Percentiles rank a stretch among this genome's conserved stretches.
Conservation (phyloP, 2,888 invertebrate genomes). For the Aromia moschata region DNA sequence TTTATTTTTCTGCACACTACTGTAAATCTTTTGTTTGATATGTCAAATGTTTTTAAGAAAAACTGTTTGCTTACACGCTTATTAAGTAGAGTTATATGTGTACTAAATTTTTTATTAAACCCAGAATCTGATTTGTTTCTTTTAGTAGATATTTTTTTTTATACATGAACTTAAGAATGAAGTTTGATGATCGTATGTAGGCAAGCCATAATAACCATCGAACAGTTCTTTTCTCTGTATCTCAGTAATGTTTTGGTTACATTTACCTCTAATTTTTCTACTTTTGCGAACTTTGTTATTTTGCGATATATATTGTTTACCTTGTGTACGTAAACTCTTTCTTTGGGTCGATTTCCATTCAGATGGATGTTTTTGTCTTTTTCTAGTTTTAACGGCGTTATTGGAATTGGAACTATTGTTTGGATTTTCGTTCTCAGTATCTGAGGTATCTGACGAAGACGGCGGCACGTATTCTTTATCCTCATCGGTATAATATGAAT, state of each 20-base stretch:
- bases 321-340: background rate
- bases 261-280: background rate
- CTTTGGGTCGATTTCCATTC: constrained; percentile 1
- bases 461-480: constrained; percentile 5
- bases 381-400: background rate
- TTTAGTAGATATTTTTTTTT: constrained; percentile 4
- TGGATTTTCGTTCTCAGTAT: background rate
- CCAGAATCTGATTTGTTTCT: constrained; percentile 6
- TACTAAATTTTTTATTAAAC: no score
- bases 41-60: constrained; percentile 11
- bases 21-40: constrained; percentile 17
- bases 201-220: background rate
- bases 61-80: no score
- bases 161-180: background rate
- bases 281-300: background rate
- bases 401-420: background rate
- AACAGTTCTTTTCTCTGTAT: constrained; percentile 7
- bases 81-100: no score
- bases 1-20: constrained; percentile 6
- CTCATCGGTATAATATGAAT: constrained; percentile 15
- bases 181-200: constrained; percentile 5
- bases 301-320: background rate
- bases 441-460: background rate
- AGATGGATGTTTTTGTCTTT: constrained; percentile 5
- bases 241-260: background rate